Conservation (phyloP, 1,140 invertebrate species). For the Macrotrachela quadricornifera region DNA sequence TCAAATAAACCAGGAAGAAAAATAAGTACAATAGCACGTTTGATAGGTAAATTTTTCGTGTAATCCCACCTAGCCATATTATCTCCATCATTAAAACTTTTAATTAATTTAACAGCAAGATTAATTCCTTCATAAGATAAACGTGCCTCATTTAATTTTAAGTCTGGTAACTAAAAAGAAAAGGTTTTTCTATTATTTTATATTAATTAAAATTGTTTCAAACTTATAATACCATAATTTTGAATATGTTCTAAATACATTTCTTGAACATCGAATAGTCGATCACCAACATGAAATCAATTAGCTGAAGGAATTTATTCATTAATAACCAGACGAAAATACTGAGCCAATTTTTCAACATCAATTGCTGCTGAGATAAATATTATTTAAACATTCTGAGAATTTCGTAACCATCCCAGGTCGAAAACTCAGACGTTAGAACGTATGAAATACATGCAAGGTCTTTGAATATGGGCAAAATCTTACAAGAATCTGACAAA, state of each 20-base stretch:
- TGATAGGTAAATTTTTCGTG: slow-evolving; percentile 16
- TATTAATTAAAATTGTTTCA: too few relatives aligned
- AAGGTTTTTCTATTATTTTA: neutral
- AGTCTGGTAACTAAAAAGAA: slow-evolving; percentile 15
- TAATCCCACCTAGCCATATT: slow-evolving; percentile 9
- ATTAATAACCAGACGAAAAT: slow-evolving; percentile 18
- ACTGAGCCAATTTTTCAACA: slow-evolving; percentile 20
- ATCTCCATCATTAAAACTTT: slow-evolving; percentile 41
- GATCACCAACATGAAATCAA: slow-evolving; percentile 22
- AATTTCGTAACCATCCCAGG: slow-evolving; percentile 19
- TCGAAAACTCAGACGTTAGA: too few relatives aligned
- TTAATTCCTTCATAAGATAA: slow-evolving; percentile 15
- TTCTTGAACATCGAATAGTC: slow-evolving; percentile 16
- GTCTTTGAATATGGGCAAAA: too few relatives aligned
- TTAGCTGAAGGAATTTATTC: slow-evolving; percentile 17
- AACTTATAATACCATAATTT: too few relatives aligned
- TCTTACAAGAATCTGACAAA: too few relatives aligned
- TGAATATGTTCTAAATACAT: slow-evolving; percentile 7
- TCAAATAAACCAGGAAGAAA: slow-evolving; percentile 38
- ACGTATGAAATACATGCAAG: too few relatives aligned
- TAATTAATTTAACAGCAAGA: slow-evolving; percentile 38
- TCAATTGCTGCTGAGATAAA: slow-evolving; percentile 30
- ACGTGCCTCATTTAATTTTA: slow-evolving; percentile 17
- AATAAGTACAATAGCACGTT: slow-evolving; percentile 47
- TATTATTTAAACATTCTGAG: slow-evolving; percentile 40